Evolutionary conservation across 2,888 invertebrate species (phyloP), one percentile per base, ranked within the genome.

Genomic region (Lithophane semibrunnea): DNA sequence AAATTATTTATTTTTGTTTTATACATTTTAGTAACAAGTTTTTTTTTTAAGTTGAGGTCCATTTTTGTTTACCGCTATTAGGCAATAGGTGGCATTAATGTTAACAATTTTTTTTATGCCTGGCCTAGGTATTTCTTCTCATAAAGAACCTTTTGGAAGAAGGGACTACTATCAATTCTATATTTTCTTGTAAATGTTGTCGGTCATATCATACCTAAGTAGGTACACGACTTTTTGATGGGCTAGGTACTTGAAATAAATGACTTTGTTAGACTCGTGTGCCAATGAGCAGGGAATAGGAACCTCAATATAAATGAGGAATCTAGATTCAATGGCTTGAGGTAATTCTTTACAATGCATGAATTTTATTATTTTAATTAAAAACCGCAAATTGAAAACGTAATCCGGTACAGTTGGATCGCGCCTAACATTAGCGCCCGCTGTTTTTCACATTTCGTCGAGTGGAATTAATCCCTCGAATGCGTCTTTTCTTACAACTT

Each of bases 391-490:
- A 42, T 42, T 24, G 4, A 13, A 63, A 7, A 16, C 1, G 18
- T 66, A 60, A 37, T 58, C 24, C 29, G 29, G 29, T 29, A 10
- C 18, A 52, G 12, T 9, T 29, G 5, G 24, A 60, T 8, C 13
- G 47, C 56, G 1, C 63, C 18, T 24, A 58, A 49, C n/a, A 49
- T 24, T 21, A 24, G 18, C 44, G 1, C 3, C 21, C 24, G 54
- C 29, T 44, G 29, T 8, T n/a, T 29, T 61, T 73, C 44, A 16
- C 24, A 16, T 44, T 58, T 10, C 37, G 16, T 56, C 4, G 16
- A 64, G 47, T 70, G 29, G 44, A 75, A 69, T 42, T 4, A 72
- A 66, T 68, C 37, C 42, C 37, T n/a, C 56, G 21, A 64, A 54
- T 65, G 52, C 49, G 16, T 67, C 54, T 71, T 66, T 47, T 16